Conservation (phyloP, 2,888 invertebrate genomes). For the Choristoneura rosaceana region DNA sequence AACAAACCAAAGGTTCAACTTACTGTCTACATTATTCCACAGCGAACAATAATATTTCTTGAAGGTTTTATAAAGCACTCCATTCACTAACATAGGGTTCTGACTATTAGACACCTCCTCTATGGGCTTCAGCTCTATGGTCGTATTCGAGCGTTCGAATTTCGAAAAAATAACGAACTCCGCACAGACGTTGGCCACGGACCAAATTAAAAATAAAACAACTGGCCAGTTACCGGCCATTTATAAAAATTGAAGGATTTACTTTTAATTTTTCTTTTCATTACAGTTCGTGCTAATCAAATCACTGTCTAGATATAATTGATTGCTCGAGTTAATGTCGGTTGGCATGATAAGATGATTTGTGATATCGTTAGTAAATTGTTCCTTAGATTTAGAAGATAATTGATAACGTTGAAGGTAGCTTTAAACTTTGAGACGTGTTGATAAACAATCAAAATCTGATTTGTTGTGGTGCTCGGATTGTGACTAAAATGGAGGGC, state of each 20-base stretch:
- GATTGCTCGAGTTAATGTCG: constrained; percentile 15
- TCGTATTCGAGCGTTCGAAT: constrained; percentile 2
- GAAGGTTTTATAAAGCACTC: constrained; percentile 18
- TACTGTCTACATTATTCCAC: constrained; percentile 16
- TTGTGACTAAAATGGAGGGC: background rate
- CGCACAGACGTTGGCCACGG: constrained; percentile 11
- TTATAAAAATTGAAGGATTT: constrained; percentile 7
- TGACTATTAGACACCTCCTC: constrained; percentile 6
- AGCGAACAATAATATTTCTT: constrained; percentile 30
- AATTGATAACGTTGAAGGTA: background rate
- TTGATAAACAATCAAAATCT: constrained; percentile 1
- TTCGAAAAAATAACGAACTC: constrained; percentile 12
- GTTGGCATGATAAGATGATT: constrained; percentile 13
- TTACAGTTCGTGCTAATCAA: constrained; percentile 21
- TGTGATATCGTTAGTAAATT: background rate
- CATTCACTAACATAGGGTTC: constrained; percentile 22
- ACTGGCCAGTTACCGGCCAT: constrained; percentile 6
- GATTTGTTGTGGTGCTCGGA: background rate
- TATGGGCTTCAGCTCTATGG: constrained; percentile 13
- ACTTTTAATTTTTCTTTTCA: constrained; percentile 9
- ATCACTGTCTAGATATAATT: constrained; percentile 29
- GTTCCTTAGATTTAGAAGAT: constrained; percentile 7
- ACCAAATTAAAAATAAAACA: constrained; percentile 9
- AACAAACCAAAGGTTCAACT: background rate
- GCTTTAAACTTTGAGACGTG: background rate